Conservation (phyloP, 2,113 vertebrate species). For the Pholis gunnellus region DNA sequence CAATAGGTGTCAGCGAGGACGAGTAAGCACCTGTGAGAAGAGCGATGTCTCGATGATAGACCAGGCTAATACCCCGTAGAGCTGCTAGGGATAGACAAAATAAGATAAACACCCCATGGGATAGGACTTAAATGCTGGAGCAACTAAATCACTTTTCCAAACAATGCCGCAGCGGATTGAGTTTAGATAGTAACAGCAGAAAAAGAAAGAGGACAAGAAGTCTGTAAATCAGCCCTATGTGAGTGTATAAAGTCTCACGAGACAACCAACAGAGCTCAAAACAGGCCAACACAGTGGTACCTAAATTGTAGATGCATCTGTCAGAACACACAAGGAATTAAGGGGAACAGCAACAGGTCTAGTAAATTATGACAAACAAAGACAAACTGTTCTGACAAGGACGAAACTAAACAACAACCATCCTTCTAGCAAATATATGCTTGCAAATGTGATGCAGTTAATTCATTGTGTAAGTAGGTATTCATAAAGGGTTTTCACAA, state of each 20-base stretch:
- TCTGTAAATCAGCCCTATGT: not conserved
- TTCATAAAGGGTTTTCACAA: not conserved
- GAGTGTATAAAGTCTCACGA: not conserved
- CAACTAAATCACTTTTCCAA: slow-evolving; percentile 21
- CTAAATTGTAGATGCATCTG: not conserved
- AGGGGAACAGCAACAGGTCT: not conserved
- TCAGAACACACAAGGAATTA: slow-evolving; percentile 8
- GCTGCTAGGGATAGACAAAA: not conserved
- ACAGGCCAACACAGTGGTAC: slow-evolving; percentile 1
- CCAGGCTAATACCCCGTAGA: slow-evolving; percentile 4
- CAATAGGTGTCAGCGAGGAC: slow-evolving; percentile 18
- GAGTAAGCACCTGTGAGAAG: slow-evolving; percentile 18
- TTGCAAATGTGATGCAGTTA: not conserved
- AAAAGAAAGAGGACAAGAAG: not conserved
- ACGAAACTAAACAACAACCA: not conserved
- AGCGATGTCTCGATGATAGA: slow-evolving; percentile 7
- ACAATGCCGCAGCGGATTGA: not conserved
- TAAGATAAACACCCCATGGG: slow-evolving; percentile 17
- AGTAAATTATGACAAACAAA: slow-evolving; percentile 22
- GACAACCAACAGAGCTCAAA: not conserved
- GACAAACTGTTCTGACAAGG: slow-evolving; percentile 18
- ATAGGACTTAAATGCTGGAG: not conserved
- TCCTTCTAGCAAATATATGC: not conserved
- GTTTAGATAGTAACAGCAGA: slow-evolving; percentile 10
- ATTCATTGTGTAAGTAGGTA: not conserved